phyloP scores from a whole-genome alignment of 2,888 invertebrate species.

The Acleris laterana region DNA sequence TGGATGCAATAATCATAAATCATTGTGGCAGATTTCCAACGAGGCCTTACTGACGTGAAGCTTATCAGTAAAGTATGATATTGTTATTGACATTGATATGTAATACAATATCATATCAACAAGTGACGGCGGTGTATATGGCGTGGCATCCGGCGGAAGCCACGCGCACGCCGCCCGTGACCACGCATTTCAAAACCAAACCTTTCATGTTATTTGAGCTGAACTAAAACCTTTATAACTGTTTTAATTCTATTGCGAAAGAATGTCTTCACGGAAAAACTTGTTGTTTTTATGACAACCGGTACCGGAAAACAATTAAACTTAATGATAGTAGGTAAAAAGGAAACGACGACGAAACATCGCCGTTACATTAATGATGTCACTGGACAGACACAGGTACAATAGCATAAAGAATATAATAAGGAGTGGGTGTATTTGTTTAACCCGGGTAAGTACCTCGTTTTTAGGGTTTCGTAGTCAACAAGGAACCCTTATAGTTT shows the following conservation, averaged over 20 bases:
- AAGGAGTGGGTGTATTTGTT: too few relatives aligned
- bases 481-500: too few relatives aligned
- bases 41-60: constrained; percentile 53
- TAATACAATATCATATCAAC: constrained; percentile 51
- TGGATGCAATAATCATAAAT: constrained; percentile 54
- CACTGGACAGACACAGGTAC: too few relatives aligned
- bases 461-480: too few relatives aligned
- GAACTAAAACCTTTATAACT: neutral
- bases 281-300: too few relatives aligned
- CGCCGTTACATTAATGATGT: too few relatives aligned
- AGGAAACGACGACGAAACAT: too few relatives aligned
- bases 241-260: too few relatives aligned
- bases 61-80: constrained; percentile 14
- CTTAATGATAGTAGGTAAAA: too few relatives aligned
- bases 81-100: constrained; percentile 43
- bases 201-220: constrained; percentile 28
- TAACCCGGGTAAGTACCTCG: too few relatives aligned
- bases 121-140: constrained; percentile 51
- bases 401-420: too few relatives aligned
- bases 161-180: constrained; percentile 77
- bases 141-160: constrained; percentile 81
- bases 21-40: constrained; percentile 46
- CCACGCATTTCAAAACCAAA: constrained; percentile 56
- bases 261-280: neutral
- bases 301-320: too few relatives aligned